Evolutionary conservation across 2,113 vertebrate genomes (phyloP).

Genomic region (Eulemur rufifrons): DNA sequence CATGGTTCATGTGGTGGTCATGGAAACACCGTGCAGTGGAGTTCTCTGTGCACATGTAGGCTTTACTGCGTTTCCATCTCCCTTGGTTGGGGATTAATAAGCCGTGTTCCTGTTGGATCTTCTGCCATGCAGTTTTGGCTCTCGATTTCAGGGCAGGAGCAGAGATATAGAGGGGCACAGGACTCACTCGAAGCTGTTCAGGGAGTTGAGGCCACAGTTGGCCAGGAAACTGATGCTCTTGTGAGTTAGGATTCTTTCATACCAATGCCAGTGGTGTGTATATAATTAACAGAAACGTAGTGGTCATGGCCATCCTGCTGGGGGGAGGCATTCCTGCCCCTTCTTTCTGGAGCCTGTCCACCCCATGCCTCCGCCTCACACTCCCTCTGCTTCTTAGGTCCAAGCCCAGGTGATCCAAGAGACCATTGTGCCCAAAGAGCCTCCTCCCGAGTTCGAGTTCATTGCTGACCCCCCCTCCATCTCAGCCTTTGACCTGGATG

Average conservation of each 20-base stretch:
- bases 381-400: conserved; percentile 82
- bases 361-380: neutral
- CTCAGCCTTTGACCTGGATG: conserved; percentile 97
- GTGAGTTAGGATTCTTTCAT: neutral
- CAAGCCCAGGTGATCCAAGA: conserved; percentile 98
- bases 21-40: neutral
- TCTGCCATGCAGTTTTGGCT: neutral
- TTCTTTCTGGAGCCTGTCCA: neutral
- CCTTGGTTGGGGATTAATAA: neutral
- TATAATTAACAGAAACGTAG: neutral
- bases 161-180: neutral
- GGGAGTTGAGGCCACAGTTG: neutral
- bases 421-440: conserved; percentile 95
- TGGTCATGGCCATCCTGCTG: neutral
- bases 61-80: neutral
- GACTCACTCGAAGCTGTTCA: neutral
- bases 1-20: neutral
- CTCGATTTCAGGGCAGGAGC: neutral
- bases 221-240: neutral
- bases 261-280: neutral
- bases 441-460: conserved; percentile 97
- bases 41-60: neutral
- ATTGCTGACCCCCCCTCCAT: conserved; percentile 98
- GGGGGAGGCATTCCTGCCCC: neutral
- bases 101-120: neutral